phyloP scores from a whole-genome alignment of 2,888 invertebrate species.

The Monochamus alternatus region DNA sequence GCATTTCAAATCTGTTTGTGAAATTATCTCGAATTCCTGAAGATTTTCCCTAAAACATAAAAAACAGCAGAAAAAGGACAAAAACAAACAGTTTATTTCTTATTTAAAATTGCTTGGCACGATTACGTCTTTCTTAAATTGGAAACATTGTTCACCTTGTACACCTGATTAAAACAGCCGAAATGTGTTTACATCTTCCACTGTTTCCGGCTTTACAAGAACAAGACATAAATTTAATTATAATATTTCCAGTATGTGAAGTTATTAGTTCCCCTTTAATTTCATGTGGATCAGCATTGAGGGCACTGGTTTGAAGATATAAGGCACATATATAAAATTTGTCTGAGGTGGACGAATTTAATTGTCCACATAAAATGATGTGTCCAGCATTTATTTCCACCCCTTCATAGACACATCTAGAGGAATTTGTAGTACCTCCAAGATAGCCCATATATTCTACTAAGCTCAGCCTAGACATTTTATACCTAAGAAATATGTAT shows the following conservation, averaged over 20 bases:
- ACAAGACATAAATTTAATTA: slow-evolving; percentile 20
- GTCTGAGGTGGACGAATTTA: not conserved
- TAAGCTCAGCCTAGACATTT: slow-evolving; percentile 1
- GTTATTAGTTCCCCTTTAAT: not conserved
- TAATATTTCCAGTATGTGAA: slow-evolving; percentile 1
- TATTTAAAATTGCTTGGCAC: slow-evolving; percentile 32
- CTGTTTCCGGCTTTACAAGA: slow-evolving; percentile 36
- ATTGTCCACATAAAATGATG: slow-evolving; percentile 28
- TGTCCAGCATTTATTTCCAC: slow-evolving; percentile 34
- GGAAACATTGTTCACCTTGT: slow-evolving; percentile 37
- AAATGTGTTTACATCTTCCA: slow-evolving; percentile 34
- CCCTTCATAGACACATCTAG: slow-evolving; percentile 31
- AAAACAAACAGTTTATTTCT: slow-evolving; percentile 16
- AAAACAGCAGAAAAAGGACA: not conserved
- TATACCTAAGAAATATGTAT: too few relatives aligned
- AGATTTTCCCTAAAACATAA: slow-evolving; percentile 40
- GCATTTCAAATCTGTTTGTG: slow-evolving; percentile 39
- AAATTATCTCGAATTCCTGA: slow-evolving; percentile 34
- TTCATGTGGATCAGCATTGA: slow-evolving; percentile 25
- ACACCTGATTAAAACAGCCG: slow-evolving; percentile 34
- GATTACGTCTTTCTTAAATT: slow-evolving; percentile 38
- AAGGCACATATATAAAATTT: slow-evolving; percentile 14
- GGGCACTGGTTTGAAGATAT: slow-evolving; percentile 26
- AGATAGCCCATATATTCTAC: slow-evolving; percentile 25
- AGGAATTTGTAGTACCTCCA: slow-evolving; percentile 17